These are phyloP conservation scores for Thunnus thynnus DNA, from an alignment of 2,113 vertebrate genomes.

Conservation along the genomic window DNA sequence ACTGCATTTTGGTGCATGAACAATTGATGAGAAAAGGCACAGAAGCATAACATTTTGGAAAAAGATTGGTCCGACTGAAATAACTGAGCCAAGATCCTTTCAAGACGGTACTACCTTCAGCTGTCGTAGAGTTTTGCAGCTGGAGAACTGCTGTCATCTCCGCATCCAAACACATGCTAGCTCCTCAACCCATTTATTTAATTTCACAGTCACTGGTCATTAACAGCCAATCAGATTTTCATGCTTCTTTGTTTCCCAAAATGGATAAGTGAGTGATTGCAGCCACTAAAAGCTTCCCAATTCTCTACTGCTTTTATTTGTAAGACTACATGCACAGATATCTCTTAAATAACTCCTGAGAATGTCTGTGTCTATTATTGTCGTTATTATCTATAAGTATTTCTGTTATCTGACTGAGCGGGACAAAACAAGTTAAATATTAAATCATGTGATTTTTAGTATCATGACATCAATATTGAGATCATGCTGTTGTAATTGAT, in stretches of 20 bases:
- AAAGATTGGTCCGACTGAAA: slow-evolving; percentile 4
- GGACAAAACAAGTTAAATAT: neutral
- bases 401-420: neutral
- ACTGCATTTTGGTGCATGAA: slow-evolving; percentile 33
- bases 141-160: slow-evolving; percentile 47
- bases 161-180: neutral
- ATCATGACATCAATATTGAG: neutral
- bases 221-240: slow-evolving; percentile 15
- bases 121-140: slow-evolving; percentile 45
- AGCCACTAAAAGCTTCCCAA: neutral
- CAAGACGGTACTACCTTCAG: slow-evolving; percentile 26
- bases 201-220: slow-evolving; percentile 17
- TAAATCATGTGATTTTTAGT: neutral
- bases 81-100: slow-evolving; percentile 42
- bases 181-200: neutral
- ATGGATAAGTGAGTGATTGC: neutral
- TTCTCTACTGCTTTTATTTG: neutral
- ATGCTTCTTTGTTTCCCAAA: slow-evolving; percentile 24
- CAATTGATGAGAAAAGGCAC: slow-evolving; percentile 42
- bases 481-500: neutral
- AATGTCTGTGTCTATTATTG: neutral
- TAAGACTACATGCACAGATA: neutral
- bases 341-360: neutral
- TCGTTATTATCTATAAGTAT: no score
- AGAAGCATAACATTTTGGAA: slow-evolving; percentile 26